Conservation (phyloP, 2,797 vertebrate species). For the Sorex maritimensis region DNA sequence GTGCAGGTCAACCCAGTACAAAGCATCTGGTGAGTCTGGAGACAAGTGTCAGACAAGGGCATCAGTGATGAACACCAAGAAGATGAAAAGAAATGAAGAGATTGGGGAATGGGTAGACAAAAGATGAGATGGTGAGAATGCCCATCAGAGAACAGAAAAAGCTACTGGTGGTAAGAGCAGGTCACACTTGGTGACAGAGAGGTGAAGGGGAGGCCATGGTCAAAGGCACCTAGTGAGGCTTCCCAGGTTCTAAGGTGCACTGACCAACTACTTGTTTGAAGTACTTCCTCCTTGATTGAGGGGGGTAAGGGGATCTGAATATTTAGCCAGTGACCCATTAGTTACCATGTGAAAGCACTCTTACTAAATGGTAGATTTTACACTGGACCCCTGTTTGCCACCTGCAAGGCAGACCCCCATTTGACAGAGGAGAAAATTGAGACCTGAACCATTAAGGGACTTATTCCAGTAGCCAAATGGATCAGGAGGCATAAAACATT, state of each 20-base stretch:
- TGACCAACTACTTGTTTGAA: not conserved
- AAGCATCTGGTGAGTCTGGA: not conserved
- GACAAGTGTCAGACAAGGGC: not conserved
- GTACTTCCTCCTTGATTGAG: not conserved
- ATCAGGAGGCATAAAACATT: not conserved
- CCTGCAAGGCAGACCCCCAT: too few species aligned
- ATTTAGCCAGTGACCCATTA: not conserved
- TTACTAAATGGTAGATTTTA: not conserved
- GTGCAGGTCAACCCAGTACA: not conserved
- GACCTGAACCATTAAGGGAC: not conserved
- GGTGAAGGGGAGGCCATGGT: not conserved
- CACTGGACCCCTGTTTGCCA: not conserved
- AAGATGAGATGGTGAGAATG: not conserved
- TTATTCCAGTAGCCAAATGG: not conserved
- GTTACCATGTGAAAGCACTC: not conserved
- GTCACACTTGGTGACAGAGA: not conserved
- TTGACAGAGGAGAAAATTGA: not conserved
- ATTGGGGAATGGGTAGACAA: not conserved
- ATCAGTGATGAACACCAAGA: not conserved
- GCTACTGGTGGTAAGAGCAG: not conserved
- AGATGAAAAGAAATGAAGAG: not conserved
- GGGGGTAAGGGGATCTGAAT: not conserved
- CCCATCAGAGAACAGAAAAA: slow-evolving; percentile 29
- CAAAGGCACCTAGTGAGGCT: not conserved
- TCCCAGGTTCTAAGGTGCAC: not conserved